phyloP scores from a whole-genome alignment of 2,797 vertebrate genomes.

The Syngnathus acus region DNA sequence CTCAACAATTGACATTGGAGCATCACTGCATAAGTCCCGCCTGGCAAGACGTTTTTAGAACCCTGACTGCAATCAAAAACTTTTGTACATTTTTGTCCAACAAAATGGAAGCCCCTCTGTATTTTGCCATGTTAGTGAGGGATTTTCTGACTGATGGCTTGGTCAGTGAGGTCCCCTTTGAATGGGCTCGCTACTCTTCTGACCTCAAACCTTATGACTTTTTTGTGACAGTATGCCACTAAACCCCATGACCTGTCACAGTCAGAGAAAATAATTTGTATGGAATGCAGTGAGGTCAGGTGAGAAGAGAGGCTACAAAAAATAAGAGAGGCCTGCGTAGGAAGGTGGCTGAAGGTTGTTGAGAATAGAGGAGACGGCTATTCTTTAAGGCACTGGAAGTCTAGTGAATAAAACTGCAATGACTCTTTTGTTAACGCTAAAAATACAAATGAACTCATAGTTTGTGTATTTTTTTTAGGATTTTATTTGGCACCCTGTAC shows the following conservation, averaged over 20 bases:
- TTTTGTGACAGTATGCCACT: not conserved
- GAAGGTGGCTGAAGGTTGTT: not conserved
- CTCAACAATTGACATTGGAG: not conserved
- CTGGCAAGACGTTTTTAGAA: not conserved
- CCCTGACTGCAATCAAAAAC: not conserved
- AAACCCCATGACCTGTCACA: not conserved
- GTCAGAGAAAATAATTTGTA: not conserved
- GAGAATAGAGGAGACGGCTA: not conserved
- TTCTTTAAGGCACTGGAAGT: not conserved
- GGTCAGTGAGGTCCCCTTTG: not conserved
- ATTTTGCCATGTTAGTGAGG: not conserved
- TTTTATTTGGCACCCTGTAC: too few species aligned
- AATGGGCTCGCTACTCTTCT: not conserved
- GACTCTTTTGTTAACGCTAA: too few species aligned
- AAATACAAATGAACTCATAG: too few species aligned
- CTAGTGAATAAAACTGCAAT: too few species aligned
- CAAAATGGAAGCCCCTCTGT: not conserved
- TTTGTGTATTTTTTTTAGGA: too few species aligned
- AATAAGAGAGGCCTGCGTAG: not conserved
- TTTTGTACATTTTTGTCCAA: not conserved
- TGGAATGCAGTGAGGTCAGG: not conserved
- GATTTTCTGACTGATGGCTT: not conserved
- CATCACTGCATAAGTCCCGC: not conserved
- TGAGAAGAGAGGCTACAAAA: too few species aligned
- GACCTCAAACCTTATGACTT: not conserved